Percentiles rank a stretch among this genome's conserved stretches.
Conservation (phyloP, 1,140 invertebrate genomes). For the Littorina saxatilis region DNA sequence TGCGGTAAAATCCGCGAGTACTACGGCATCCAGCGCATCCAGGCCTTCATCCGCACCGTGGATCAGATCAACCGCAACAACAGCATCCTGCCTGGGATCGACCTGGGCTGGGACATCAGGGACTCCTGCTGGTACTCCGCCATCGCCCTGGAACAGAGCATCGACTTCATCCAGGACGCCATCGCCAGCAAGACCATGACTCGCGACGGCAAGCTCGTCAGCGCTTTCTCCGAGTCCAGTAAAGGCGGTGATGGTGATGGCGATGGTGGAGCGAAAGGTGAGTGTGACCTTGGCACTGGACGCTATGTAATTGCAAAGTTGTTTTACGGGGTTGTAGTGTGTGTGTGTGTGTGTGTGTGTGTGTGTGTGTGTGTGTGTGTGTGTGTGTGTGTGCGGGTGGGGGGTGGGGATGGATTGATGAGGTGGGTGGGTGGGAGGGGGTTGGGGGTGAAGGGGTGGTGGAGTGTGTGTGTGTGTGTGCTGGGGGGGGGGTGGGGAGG, state of each 20-base stretch:
- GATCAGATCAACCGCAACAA: slow-evolving; percentile 78
- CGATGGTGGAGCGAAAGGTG: too few species aligned
- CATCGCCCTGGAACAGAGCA: slow-evolving; percentile 86
- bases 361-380: too few species aligned
- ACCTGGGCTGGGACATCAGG: slow-evolving; percentile 85
- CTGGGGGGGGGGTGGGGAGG: too few species aligned
- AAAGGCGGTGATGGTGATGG: background rate
- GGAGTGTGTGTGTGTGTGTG: too few species aligned
- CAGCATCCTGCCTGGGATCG: slow-evolving; percentile 79
- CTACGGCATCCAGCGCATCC: slow-evolving; percentile 88
- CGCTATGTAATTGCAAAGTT: too few species aligned
- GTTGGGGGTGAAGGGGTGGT: too few species aligned
- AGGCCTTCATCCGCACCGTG: slow-evolving; percentile 81
- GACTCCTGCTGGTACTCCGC: slow-evolving; percentile 90
- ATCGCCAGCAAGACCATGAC: slow-evolving; percentile 70
- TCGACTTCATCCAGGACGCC: slow-evolving; percentile 85
- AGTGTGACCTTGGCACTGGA: too few species aligned
- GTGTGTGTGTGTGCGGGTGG: too few species aligned
- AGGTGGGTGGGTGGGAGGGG: too few species aligned
- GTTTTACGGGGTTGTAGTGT: too few species aligned
- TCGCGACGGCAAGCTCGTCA: slow-evolving; percentile 26
- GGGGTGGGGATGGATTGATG: too few species aligned
- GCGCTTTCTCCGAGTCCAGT: background rate
- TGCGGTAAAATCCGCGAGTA: slow-evolving; percentile 80
- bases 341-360: too few species aligned